Conservation (phyloP, 2,113 vertebrate genomes). For the Ameiurus melas region DNA sequence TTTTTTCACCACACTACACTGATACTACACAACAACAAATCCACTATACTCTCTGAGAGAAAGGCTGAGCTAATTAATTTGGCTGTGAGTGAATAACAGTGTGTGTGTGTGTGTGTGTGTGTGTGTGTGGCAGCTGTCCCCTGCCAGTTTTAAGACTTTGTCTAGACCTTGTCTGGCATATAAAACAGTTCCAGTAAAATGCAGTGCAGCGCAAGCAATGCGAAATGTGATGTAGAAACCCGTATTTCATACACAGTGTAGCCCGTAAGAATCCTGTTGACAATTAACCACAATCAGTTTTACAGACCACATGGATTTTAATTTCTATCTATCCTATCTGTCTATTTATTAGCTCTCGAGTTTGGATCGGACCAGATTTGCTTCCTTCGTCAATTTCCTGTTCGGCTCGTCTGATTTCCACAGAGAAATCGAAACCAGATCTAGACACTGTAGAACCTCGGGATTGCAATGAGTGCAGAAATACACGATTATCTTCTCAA, state of each 20-base stretch:
- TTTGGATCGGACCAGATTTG: neutral
- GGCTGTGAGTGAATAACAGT: neutral
- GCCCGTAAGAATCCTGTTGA: neutral
- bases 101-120: neutral
- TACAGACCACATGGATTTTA: neutral
- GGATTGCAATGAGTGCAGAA: neutral
- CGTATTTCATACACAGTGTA: neutral
- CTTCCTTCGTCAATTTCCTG: neutral
- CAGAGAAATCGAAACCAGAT: constrained; percentile 11
- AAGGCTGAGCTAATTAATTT: constrained; percentile 19
- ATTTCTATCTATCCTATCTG: too few relatives aligned
- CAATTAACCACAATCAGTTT: neutral
- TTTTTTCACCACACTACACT: neutral
- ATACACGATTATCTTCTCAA: neutral
- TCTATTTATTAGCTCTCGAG: neutral
- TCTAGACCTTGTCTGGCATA: constrained; percentile 37
- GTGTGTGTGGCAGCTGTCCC: neutral
- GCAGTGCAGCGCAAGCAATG: neutral
- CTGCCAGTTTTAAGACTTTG: constrained; percentile 33
- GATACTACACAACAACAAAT: neutral
- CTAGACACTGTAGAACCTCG: neutral
- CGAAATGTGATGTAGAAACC: neutral
- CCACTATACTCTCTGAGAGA: neutral
- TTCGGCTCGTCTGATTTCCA: neutral
- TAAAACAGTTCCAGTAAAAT: constrained; percentile 22